These are phyloP conservation scores for Idaea aversata DNA, from an alignment of 2,888 invertebrate species.

Conservation along the genomic window DNA sequence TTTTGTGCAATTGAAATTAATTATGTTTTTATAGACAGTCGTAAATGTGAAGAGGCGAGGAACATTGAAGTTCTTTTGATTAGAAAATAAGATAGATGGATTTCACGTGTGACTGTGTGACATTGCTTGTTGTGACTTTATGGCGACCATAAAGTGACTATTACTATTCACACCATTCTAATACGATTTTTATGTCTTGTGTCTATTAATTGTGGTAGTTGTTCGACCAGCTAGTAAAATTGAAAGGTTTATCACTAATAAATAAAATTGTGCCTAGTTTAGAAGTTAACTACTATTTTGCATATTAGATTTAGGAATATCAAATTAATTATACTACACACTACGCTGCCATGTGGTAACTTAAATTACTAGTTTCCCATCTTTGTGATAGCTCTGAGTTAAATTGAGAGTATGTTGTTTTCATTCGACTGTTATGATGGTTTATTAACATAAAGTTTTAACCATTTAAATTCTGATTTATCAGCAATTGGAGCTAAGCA, in stretches of 20 bases:
- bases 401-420: background rate
- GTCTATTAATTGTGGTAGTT: constrained; percentile 65
- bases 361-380: background rate
- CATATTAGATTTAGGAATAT: constrained; percentile 21
- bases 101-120: constrained; percentile 49
- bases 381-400: background rate
- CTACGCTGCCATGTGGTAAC: background rate
- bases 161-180: constrained; percentile 67
- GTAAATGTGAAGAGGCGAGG: constrained; percentile 35
- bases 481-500: constrained; percentile 1
- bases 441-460: background rate
- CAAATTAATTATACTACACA: background rate
- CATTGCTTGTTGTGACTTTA: constrained; percentile 63
- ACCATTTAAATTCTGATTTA: background rate
- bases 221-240: constrained; percentile 57
- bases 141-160: constrained; percentile 56
- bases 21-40: constrained; percentile 38
- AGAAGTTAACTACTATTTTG: constrained; percentile 38
- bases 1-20: constrained; percentile 29
- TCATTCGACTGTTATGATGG: background rate
- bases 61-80: constrained; percentile 37
- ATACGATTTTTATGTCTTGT: constrained; percentile 63
- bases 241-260: constrained; percentile 58
- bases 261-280: constrained; percentile 44
- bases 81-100: constrained; percentile 35